Percentiles rank a stretch among this genome's conserved stretches.
Evolutionary conservation across 2,113 vertebrate genomes (phyloP).

Genomic region (Eublepharis macularius): DNA sequence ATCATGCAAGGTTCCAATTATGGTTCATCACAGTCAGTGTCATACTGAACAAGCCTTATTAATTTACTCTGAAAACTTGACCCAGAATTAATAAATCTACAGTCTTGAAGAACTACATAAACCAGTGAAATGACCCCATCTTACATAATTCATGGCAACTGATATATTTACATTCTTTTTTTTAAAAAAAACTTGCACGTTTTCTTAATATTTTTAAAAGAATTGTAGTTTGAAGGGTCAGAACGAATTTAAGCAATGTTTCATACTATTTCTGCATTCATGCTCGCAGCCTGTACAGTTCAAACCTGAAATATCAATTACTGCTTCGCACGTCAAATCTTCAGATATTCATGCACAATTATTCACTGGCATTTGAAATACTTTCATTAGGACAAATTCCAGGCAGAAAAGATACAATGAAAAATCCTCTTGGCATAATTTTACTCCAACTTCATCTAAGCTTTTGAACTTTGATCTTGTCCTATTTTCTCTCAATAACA

Average conservation of each 20-base stretch:
- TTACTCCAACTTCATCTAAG: background rate
- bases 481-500: constrained; percentile 16
- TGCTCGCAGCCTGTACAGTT: background rate
- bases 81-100: constrained; percentile 16
- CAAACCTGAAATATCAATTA: constrained; percentile 7
- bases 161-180: constrained; percentile 18
- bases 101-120: background rate
- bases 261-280: background rate
- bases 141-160: constrained; percentile 1
- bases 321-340: constrained; percentile 7
- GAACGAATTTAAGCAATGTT: constrained; percentile 16
- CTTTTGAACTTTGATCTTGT: background rate
- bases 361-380: constrained; percentile 37
- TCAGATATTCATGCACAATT: constrained; percentile 24
- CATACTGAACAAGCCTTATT: background rate
- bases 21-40: too few relatives aligned
- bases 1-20: too few relatives aligned
- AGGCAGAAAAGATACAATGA: background rate
- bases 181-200: too few relatives aligned
- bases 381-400: constrained; percentile 29
- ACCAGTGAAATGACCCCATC: constrained; percentile 29
- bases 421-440: background rate
- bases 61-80: constrained; percentile 10
- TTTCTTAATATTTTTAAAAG: too few relatives aligned
- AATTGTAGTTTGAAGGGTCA: constrained; percentile 16